Conservation (phyloP, 2,113 vertebrate species). For the Hemichromis elongatus region DNA sequence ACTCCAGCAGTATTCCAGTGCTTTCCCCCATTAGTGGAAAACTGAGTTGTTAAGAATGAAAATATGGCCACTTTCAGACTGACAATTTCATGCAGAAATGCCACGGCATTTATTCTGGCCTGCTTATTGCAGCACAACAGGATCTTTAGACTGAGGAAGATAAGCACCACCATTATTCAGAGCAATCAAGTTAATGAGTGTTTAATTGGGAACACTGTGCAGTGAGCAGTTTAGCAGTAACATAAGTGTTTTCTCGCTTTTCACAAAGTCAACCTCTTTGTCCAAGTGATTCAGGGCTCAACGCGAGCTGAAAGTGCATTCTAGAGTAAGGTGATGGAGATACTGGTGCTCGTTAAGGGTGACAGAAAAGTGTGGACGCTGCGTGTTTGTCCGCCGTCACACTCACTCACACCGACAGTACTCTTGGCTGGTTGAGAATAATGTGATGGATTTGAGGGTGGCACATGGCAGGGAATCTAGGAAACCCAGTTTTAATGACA, state of each 20-base stretch:
- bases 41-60: background rate
- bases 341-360: background rate
- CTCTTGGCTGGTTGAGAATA: background rate
- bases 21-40: background rate
- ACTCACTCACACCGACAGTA: background rate
- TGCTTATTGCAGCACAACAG: constrained; percentile 5
- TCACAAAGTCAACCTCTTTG: background rate
- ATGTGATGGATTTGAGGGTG: constrained; percentile 1
- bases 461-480: background rate
- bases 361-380: background rate
- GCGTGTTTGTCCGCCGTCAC: background rate
- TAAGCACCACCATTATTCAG: constrained; percentile 38
- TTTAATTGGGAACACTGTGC: constrained; percentile 46
- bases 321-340: background rate
- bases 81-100: constrained; percentile 11
- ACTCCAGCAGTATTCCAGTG: background rate
- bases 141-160: constrained; percentile 12
- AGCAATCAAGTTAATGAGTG: constrained; percentile 51
- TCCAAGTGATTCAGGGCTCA: background rate
- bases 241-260: constrained; percentile 12
- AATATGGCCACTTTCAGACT: background rate
- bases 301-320: background rate
- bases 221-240: constrained; percentile 22
- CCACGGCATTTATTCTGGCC: constrained; percentile 22
- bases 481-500: background rate